Conservation (phyloP, 2,888 invertebrate genomes). For the Mamestra brassicae region DNA sequence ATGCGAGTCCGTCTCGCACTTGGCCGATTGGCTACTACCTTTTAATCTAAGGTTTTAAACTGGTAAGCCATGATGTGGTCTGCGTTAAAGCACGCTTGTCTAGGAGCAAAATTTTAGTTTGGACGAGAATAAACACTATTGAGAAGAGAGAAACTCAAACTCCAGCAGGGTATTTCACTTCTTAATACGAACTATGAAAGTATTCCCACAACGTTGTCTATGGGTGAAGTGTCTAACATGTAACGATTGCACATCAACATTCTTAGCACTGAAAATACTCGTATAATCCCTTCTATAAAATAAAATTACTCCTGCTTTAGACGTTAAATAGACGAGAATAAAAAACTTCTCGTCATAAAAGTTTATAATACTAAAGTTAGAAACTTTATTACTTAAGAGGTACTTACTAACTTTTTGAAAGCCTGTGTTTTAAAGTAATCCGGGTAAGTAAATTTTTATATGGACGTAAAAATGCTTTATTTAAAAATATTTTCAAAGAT, state of each 20-base stretch:
- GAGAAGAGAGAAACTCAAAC: background rate
- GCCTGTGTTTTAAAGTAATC: constrained; percentile 28
- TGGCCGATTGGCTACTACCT: too few species aligned
- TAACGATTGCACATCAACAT: background rate
- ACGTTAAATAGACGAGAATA: constrained; percentile 44
- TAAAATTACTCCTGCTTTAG: constrained; percentile 16
- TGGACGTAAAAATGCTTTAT: constrained; percentile 3
- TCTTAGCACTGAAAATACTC: background rate
- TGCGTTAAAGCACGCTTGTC: background rate
- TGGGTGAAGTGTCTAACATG: background rate
- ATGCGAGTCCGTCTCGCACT: too few species aligned
- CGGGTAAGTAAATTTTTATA: constrained; percentile 20
- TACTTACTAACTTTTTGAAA: constrained; percentile 48
- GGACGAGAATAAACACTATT: background rate
- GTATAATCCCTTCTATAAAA: constrained; percentile 14
- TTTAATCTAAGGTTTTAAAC: too few species aligned
- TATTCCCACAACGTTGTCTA: background rate
- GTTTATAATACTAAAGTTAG: constrained; percentile 47
- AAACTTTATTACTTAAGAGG: constrained; percentile 45
- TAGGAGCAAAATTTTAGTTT: background rate
- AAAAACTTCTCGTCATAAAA: constrained; percentile 60
- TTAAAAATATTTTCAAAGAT: background rate
- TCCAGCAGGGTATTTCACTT: background rate
- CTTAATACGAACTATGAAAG: background rate
- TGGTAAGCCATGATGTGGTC: background rate